Percentiles rank a stretch among this genome's conserved stretches.
Conservation (phyloP, 2,797 vertebrate species). For the Cossypha dichroa region DNA sequence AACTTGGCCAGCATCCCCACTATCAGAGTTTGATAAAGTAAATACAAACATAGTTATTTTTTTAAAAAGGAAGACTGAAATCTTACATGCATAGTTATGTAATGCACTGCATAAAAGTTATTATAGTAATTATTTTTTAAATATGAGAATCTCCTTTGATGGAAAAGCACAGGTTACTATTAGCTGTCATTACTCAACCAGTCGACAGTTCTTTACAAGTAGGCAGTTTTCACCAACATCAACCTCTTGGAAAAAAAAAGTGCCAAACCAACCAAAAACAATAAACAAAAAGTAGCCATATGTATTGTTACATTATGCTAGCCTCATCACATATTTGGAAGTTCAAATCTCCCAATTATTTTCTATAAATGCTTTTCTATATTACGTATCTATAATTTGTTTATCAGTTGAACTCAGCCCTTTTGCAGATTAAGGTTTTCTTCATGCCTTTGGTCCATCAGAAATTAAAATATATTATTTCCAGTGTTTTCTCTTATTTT, state of each 20-base stretch:
- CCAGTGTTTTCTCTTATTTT: background rate
- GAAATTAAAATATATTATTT: background rate
- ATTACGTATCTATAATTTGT: background rate
- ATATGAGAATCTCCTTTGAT: background rate
- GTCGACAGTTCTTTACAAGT: background rate
- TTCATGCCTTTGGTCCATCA: background rate
- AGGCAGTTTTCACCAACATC: background rate
- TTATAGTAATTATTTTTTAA: background rate
- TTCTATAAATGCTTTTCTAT: background rate
- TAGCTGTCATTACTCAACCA: background rate
- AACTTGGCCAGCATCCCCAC: background rate
- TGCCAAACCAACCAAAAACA: background rate
- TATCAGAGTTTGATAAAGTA: background rate
- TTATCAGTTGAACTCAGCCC: background rate
- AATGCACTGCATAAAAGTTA: background rate
- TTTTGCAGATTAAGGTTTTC: background rate
- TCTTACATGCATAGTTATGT: background rate
- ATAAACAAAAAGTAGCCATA: background rate
- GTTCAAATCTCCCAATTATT: background rate
- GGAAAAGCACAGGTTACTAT: background rate
- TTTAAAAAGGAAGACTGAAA: background rate
- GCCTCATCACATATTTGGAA: background rate
- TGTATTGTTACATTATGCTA: rapidly evolving
- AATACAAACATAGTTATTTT: background rate
- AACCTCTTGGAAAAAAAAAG: background rate